Percentiles rank a stretch among this genome's conserved stretches.
These are phyloP conservation scores for Heterotis niloticus DNA, from an alignment of 2,113 vertebrate species.

Conservation along the genomic window DNA sequence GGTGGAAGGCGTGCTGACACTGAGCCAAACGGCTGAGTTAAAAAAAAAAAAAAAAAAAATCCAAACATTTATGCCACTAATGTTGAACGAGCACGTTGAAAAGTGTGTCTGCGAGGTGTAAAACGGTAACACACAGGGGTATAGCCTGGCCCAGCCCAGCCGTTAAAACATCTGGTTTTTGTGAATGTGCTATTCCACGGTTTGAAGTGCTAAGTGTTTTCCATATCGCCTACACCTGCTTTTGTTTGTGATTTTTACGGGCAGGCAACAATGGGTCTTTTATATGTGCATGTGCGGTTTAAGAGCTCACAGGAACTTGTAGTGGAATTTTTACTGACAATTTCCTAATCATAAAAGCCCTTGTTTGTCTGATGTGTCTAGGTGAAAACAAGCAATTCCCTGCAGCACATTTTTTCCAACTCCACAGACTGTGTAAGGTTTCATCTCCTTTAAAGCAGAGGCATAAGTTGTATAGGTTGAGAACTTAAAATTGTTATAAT, in stretches of 20 bases:
- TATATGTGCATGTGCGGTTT: conserved; percentile 22
- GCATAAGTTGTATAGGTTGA: not conserved
- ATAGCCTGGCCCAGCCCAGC: conserved; percentile 51
- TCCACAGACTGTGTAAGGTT: conserved; percentile 29
- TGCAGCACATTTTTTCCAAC: not conserved
- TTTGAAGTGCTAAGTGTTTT: conserved; percentile 3
- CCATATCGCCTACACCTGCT: conserved; percentile 44
- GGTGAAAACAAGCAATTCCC: conserved; percentile 12
- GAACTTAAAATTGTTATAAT: not conserved
- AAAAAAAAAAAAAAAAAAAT: conserved; percentile 68
- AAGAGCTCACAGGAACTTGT: conserved; percentile 24
- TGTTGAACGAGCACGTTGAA: conserved; percentile 46
- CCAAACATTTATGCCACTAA: conserved; percentile 54
- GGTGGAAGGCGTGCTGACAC: conserved; percentile 53
- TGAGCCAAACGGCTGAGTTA: conserved; percentile 52
- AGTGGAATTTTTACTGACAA: conserved; percentile 42
- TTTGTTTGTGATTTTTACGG: conserved; percentile 51
- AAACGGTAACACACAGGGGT: conserved; percentile 54
- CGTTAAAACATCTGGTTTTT: conserved; percentile 47
- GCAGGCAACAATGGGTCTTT: conserved; percentile 31
- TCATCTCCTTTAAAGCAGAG: not conserved
- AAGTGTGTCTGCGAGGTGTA: conserved; percentile 49
- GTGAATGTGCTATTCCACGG: not conserved
- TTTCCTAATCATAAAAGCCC: conserved; percentile 43
- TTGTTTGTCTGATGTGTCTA: conserved; percentile 38